Percentiles rank a stretch among this genome's conserved stretches.
Conservation (phyloP, 2,888 invertebrate species). For the Rhingia rostrata region DNA sequence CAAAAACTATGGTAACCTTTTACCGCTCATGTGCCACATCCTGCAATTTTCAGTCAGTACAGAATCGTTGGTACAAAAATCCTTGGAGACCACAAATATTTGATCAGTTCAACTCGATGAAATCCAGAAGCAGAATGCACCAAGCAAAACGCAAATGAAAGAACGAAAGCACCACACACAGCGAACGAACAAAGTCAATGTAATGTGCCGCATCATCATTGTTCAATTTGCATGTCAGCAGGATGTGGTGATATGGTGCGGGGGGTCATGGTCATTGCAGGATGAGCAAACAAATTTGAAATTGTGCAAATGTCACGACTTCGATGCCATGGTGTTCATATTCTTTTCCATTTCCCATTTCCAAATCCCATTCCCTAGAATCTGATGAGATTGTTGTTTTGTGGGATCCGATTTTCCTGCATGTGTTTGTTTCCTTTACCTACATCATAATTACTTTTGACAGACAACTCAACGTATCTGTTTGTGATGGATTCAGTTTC, state of each 20-base stretch:
- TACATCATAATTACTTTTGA: slow-evolving; percentile 15
- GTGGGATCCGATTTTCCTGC: slow-evolving; percentile 8
- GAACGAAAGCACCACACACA: slow-evolving; percentile 30
- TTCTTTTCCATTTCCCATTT: slow-evolving; percentile 19
- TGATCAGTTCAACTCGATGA: slow-evolving; percentile 66
- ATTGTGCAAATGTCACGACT: slow-evolving; percentile 73
- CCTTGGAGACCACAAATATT: slow-evolving; percentile 70
- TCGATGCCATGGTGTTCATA: slow-evolving; percentile 59
- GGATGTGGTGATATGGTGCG: slow-evolving; percentile 61
- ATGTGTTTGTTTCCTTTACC: neutral
- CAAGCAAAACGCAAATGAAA: slow-evolving; percentile 37
- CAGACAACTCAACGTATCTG: slow-evolving; percentile 16
- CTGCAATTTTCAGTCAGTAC: slow-evolving; percentile 25
- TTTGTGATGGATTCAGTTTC: slow-evolving; percentile 2
- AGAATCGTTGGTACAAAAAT: slow-evolving; percentile 37
- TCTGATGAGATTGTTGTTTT: slow-evolving; percentile 49
- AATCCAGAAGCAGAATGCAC: slow-evolving; percentile 44
- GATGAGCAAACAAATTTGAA: slow-evolving; percentile 72
- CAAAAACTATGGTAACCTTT: slow-evolving; percentile 34
- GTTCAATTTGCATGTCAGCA: slow-evolving; percentile 73
- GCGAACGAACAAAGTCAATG: slow-evolving; percentile 28
- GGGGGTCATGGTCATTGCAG: slow-evolving; percentile 71
- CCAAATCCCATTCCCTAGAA: neutral
- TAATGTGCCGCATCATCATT: slow-evolving; percentile 71
- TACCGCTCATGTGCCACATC: slow-evolving; percentile 14